A percentile compares a stretch with the other conserved stretches of the same genome.
These are phyloP conservation scores for Meiosimyza platycephala DNA, from an alignment of 2,888 invertebrate species.

Conservation along the genomic window DNA sequence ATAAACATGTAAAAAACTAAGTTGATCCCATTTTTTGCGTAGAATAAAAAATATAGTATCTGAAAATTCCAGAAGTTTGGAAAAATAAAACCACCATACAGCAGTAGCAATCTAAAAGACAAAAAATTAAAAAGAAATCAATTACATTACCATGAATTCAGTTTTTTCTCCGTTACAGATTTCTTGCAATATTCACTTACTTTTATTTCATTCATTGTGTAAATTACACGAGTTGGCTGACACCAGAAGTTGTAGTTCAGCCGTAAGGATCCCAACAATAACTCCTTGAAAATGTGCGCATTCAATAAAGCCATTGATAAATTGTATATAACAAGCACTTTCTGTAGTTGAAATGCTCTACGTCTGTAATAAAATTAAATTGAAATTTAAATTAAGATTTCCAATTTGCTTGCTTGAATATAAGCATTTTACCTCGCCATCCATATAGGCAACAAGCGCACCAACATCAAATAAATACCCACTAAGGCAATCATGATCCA, in stretches of 20 bases:
- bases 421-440: constrained; percentile 74
- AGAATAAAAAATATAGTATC: constrained; percentile 95
- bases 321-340: constrained; percentile 86
- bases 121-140: background rate
- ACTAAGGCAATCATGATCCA: constrained; percentile 79
- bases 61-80: constrained; percentile 90
- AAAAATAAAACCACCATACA: constrained; percentile 96
- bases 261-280: constrained; percentile 78
- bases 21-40: constrained; percentile 89
- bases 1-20: constrained; percentile 95
- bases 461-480: constrained; percentile 78
- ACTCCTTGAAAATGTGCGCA: constrained; percentile 83
- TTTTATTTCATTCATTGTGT: constrained; percentile 84
- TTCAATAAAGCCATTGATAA: constrained; percentile 85
- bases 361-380: constrained; percentile 61
- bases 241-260: constrained; percentile 87
- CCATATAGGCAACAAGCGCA: constrained; percentile 82
- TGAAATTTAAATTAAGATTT: constrained; percentile 20
- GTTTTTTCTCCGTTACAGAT: no score
- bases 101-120: constrained; percentile 90
- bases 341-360: constrained; percentile 79
- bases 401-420: background rate
- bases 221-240: constrained; percentile 82
- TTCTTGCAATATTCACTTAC: constrained; percentile 69
- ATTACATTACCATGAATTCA: no score